Percentiles rank a stretch among this genome's conserved stretches.
phyloP scores from a whole-genome alignment of 2,113 vertebrate species.

The Egretta garzetta region DNA sequence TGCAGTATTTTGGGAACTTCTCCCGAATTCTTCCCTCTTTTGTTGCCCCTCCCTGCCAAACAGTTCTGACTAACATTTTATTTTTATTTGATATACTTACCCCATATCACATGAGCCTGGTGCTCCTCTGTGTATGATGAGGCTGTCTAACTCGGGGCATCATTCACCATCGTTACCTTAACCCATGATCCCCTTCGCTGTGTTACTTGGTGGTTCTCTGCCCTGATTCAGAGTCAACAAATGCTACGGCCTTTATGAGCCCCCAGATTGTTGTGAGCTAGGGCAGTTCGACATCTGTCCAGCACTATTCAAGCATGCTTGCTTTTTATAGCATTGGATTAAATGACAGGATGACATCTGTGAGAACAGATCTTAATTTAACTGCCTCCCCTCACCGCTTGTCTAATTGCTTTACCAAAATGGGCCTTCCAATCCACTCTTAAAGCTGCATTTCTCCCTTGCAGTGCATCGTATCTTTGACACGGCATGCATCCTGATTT shows the following conservation, averaged over 20 bases:
- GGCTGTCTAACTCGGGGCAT: background rate
- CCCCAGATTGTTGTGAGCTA: background rate
- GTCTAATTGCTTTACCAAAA: background rate
- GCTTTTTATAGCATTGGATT: background rate
- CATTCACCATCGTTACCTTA: background rate
- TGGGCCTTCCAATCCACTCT: background rate
- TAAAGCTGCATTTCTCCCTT: background rate
- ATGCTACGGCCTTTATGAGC: background rate
- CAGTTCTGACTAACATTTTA: background rate
- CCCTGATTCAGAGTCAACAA: background rate
- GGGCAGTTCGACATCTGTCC: background rate
- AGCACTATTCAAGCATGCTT: background rate
- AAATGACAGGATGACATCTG: background rate
- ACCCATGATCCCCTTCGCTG: background rate
- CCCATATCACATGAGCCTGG: rapidly evolving
- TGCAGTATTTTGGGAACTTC: background rate
- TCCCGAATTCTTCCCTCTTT: background rate
- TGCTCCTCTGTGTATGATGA: background rate
- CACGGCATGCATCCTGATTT: background rate
- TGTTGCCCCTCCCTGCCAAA: background rate
- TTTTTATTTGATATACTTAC: background rate
- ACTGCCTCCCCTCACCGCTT: background rate
- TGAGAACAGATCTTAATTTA: background rate
- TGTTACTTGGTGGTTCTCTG: background rate
- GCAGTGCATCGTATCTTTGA: background rate